Percentiles rank a stretch among this genome's conserved stretches.
These are phyloP conservation scores for Sterrhoptilus dennistouni DNA, from an alignment of 2,113 vertebrate genomes.

Conservation along the genomic window DNA sequence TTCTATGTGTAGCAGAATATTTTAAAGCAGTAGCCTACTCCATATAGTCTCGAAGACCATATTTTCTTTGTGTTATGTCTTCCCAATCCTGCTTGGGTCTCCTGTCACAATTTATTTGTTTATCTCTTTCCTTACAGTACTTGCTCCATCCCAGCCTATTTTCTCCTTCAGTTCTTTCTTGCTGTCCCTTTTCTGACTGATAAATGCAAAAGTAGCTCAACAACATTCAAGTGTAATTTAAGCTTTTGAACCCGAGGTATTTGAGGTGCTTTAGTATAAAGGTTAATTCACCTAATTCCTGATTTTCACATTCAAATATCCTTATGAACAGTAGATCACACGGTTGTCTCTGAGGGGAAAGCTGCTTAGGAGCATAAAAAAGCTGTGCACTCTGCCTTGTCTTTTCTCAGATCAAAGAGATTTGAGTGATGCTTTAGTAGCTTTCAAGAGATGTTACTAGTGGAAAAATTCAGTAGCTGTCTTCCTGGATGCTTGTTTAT, in stretches of 20 bases:
- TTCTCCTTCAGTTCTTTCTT: background rate
- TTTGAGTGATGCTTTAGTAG: background rate
- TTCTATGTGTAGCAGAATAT: background rate
- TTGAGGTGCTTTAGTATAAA: background rate
- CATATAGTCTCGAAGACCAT: background rate
- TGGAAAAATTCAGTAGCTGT: constrained; percentile 13
- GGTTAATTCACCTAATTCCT: background rate
- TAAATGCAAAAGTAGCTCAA: background rate
- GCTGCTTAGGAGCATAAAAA: background rate
- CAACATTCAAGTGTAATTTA: background rate
- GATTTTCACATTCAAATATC: constrained; percentile 11
- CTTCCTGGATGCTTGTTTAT: background rate
- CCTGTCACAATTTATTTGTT: background rate
- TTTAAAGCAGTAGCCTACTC: background rate
- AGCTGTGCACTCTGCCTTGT: background rate
- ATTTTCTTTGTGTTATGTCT: background rate
- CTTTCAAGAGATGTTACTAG: constrained; percentile 14
- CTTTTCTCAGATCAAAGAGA: constrained; percentile 29
- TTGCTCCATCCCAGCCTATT: background rate
- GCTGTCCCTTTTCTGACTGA: background rate
- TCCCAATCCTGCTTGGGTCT: background rate
- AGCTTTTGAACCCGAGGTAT: background rate
- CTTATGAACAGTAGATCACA: background rate
- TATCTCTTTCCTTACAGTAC: background rate
- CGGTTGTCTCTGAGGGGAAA: background rate